Evolutionary conservation across 2,113 vertebrate species (phyloP).

Genomic region (Taxidea taxus): DNA sequence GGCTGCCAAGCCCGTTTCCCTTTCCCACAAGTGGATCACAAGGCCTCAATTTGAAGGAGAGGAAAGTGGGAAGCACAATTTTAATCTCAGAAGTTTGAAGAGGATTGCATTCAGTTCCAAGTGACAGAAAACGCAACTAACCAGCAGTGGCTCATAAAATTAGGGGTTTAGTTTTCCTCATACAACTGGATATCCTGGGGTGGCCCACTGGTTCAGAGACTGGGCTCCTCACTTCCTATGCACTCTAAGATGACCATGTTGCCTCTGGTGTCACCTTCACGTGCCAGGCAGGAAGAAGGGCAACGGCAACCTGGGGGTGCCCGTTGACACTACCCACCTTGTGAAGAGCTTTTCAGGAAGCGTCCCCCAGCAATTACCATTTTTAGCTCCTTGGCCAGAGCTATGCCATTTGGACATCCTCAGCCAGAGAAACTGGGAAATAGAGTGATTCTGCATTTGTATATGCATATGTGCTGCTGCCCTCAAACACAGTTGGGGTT

Average conservation of each 20-base stretch:
- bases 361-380: neutral
- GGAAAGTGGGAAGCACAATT: neutral
- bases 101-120: neutral
- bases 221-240: neutral
- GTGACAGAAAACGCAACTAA: neutral
- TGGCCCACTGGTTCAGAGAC: neutral
- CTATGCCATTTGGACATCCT: neutral
- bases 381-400: neutral
- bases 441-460: no score
- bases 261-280: accelerated
- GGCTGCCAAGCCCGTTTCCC: neutral
- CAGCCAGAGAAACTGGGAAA: neutral
- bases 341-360: neutral
- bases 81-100: neutral
- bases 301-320: neutral
- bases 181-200: neutral
- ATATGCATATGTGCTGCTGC: neutral
- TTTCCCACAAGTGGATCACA: no score
- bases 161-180: neutral
- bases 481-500: neutral
- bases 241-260: neutral
- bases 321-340: neutral
- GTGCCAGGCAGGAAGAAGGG: neutral
- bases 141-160: neutral
- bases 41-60: neutral